Evolutionary conservation across 1,140 invertebrate species (phyloP), one percentile per base, ranked within the genome.

Genomic region (Drosophila quadrilineata): DNA sequence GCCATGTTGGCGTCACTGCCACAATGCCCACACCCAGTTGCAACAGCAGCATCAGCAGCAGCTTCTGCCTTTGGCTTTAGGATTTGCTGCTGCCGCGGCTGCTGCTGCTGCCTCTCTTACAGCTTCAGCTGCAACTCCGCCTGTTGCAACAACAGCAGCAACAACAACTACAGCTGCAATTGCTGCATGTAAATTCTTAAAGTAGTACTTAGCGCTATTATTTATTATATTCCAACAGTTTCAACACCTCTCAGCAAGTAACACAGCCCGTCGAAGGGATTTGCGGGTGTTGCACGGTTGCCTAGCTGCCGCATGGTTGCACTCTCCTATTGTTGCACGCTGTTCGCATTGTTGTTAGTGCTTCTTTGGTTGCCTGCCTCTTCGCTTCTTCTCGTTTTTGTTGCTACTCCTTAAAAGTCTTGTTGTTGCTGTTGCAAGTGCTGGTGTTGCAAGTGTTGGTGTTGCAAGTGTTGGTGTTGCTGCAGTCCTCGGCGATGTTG

Each of bases 221-320:
- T 87, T 87, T 87, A 87, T 87, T 87, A 85, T 85, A 88, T 87
- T 85, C 85, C 85, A 87, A 73, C 77, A 86, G 71, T 87, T 88
- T 87, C 84, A 87, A 75, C 84, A 87, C 84, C 84, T 87, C 85
- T 87, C 84, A 87, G 87, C 84, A 87, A 87, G 84, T 88, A 71
- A 73, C 64, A 70, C 65, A 31, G 56, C 50, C 24, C 31, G 29
- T 45, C 14, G 21, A 29, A 21, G 33, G 43, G 58, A 28, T 4
- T 3, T 21, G 24, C 22, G 41, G 52, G 36, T 35, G 43, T 22
- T 24, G 36, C 8, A 45, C 6, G 24, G 10, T 21, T 41, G n/a
- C 40, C 26, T 9, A 28, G 41, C 22, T 45, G 6, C 50, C 35
- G 28, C 31, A 64, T 57, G 35, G 52, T 62, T 76, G 73, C 68